phyloP scores from a whole-genome alignment of 2,113 vertebrate genomes.

The Tetraodon nigroviridis region DNA sequence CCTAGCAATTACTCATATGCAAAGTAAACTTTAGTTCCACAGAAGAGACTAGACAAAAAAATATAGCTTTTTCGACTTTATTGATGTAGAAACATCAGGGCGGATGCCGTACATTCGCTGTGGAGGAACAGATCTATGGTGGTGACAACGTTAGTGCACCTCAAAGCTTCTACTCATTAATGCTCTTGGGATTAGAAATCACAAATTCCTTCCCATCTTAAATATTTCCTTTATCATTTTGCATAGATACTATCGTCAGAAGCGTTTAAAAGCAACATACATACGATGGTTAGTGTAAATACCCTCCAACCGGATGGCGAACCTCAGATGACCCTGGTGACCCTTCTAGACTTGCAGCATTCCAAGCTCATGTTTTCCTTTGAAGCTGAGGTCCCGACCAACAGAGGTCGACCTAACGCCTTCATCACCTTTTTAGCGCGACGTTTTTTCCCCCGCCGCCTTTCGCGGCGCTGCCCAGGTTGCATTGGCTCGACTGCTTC shows the following conservation, averaged over 20 bases:
- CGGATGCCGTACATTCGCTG: too few species aligned
- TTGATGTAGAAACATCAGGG: too few species aligned
- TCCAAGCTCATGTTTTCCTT: neutral
- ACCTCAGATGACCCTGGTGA: too few species aligned
- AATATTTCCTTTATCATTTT: neutral
- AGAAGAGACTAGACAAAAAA: too few species aligned
- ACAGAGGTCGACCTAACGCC: neutral
- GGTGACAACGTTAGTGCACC: too few species aligned
- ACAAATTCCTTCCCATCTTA: neutral
- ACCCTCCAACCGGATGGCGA: too few species aligned
- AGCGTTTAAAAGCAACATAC: neutral
- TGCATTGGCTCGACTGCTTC: conserved; percentile 72
- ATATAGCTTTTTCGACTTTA: too few species aligned
- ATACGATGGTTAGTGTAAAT: neutral
- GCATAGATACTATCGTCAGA: neutral
- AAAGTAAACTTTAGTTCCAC: too few species aligned
- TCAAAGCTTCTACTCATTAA: too few species aligned
- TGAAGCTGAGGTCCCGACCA: neutral
- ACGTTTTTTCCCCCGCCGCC: conserved; percentile 43
- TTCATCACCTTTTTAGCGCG: conserved; percentile 57
- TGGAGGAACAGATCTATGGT: too few species aligned
- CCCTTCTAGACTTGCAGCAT: neutral
- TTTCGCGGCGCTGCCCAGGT: conserved; percentile 67
- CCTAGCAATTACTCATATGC: too few species aligned
- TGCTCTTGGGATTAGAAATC: too few species aligned